Conservation (phyloP, 2,797 vertebrate species). For the Gallinago stenura region DNA sequence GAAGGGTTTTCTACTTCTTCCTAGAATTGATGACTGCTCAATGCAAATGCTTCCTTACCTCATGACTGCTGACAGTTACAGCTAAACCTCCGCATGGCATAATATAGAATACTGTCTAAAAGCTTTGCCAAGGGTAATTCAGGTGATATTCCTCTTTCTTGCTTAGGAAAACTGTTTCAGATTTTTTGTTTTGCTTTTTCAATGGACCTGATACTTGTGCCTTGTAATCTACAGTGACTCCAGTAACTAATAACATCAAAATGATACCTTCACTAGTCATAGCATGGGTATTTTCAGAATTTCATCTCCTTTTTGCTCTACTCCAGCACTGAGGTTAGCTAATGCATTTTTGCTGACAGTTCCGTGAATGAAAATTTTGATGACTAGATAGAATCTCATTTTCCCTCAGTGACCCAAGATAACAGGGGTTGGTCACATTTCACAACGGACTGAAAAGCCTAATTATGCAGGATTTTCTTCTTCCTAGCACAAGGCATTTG, state of each 20-base stretch:
- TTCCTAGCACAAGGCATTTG: not conserved
- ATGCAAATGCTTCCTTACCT: not conserved
- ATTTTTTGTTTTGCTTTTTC: not conserved
- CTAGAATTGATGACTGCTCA: not conserved
- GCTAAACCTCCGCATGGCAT: not conserved
- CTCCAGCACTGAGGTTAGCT: not conserved
- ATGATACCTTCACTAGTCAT: not conserved
- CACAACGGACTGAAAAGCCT: not conserved
- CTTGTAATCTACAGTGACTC: not conserved
- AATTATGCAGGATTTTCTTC: not conserved
- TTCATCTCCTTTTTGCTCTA: not conserved
- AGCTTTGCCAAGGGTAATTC: not conserved
- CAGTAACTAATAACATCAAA: not conserved
- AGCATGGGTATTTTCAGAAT: not conserved
- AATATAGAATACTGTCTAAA: not conserved
- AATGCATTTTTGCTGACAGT: not conserved
- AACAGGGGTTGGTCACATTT: not conserved
- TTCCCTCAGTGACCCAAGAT: not conserved
- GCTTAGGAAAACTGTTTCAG: not conserved
- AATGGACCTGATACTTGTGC: not conserved
- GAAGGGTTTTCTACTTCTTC: not conserved
- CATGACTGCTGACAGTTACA: not conserved
- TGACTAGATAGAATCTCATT: not conserved
- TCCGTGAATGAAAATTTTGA: not conserved
- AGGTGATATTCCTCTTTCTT: not conserved